Base-by-base conservation (phyloP, 1,140 invertebrate species). In the Leptonema lineaticorne region DNA sequence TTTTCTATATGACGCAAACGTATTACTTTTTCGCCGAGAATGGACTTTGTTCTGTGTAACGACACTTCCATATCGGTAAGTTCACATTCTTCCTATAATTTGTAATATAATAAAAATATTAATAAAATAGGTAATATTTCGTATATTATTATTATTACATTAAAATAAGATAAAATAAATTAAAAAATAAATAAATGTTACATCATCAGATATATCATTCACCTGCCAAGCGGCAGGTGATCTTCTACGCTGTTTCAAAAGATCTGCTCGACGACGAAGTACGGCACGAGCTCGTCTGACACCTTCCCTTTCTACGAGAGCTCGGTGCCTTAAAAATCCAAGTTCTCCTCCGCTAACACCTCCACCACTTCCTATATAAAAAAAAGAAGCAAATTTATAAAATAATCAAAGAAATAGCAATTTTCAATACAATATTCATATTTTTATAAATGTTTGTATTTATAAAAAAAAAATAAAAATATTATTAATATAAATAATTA, bases 61-160 rank as follows among this genome's bases (percentile, higher is more conserved):
- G 88, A 90, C 37, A 92, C 89, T 76, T 92, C 90, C 85, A 92
- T 89, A 71, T 92, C 90, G 0, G 90, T 90, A 1, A 91, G 78
- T 68, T 92, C 90, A 67, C 89, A 87, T 78, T 92, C 89, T 74
- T 92, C 90, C 86, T 91, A 73, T 2, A 81, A 69, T 60, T 20
- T 2, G 48, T 16, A 41, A n/a, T n/a, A n/a, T n/a, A n/a, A n/a
- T n/a, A n/a, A n/a, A n/a, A n/a, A n/a, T n/a, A n/a, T n/a, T n/a
- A n/a, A n/a, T n/a, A n/a, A n/a, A n/a, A n/a, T n/a, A n/a, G n/a
- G n/a, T n/a, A n/a, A n/a, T n/a, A n/a, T n/a, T n/a, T n/a, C n/a
- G n/a, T n/a, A n/a, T 6, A 33, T 20, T 2, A 26, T 14, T n/a
- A 29, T 4, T 5, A 59, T 24, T 26, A 16, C 24, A 33, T 7